These are phyloP conservation scores for Probaryconus sp. DNA, from an alignment of 1,140 invertebrate genomes.

Conservation along the genomic window DNA sequence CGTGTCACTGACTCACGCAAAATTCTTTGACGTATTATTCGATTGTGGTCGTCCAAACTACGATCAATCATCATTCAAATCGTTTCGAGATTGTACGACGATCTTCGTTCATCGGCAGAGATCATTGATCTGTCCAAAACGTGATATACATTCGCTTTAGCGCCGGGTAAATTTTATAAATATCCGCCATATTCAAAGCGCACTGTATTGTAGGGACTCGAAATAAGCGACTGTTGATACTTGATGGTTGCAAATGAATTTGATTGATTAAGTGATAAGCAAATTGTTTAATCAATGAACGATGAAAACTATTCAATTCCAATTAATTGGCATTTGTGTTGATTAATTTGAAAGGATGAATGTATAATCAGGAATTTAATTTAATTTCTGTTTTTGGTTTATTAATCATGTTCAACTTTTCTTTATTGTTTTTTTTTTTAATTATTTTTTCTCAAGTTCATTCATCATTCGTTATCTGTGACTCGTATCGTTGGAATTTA, in stretches of 20 bases:
- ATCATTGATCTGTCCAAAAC: slow-evolving; percentile 46
- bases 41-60: slow-evolving; percentile 52
- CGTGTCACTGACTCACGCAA: slow-evolving; percentile 58
- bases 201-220: slow-evolving; percentile 17
- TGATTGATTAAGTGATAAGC: slow-evolving; percentile 20
- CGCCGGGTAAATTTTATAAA: slow-evolving; percentile 40
- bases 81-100: slow-evolving; percentile 23
- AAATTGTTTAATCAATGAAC: not conserved
- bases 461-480: too few species aligned
- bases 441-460: too few species aligned
- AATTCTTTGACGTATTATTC: slow-evolving; percentile 57
- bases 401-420: too few species aligned
- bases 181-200: slow-evolving; percentile 34
- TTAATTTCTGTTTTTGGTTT: too few species aligned
- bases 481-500: too few species aligned
- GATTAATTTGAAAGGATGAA: too few species aligned
- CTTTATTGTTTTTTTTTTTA: too few species aligned
- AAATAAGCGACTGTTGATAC: slow-evolving; percentile 15
- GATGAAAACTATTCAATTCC: too few species aligned
- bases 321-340: too few species aligned
- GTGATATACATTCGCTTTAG: slow-evolving; percentile 51
- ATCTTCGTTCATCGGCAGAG: slow-evolving; percentile 40
- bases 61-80: slow-evolving; percentile 61
- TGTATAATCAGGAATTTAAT: too few species aligned
- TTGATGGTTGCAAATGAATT: slow-evolving; percentile 22